phyloP scores from a whole-genome alignment of 2,888 invertebrate genomes.

The Saturnia japonica region DNA sequence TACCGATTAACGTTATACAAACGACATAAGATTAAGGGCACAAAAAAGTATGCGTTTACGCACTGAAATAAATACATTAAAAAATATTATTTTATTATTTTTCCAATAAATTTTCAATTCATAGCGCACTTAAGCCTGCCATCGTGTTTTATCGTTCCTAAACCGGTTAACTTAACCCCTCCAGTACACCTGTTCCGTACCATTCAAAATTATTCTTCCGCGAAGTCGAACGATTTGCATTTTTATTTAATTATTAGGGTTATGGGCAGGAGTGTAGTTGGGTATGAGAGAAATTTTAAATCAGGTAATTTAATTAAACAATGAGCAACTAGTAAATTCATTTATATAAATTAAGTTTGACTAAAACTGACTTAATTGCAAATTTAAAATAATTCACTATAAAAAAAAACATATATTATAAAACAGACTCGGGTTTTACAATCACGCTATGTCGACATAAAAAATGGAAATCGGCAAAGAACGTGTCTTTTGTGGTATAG shows the following conservation, averaged over 20 bases:
- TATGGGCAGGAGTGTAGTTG: constrained; percentile 5
- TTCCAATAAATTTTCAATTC: constrained; percentile 37
- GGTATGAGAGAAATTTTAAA: not conserved
- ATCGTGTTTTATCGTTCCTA: constrained; percentile 36
- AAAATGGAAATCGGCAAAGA: too few species aligned
- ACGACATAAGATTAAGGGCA: constrained; percentile 28
- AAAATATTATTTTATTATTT: constrained; percentile 33
- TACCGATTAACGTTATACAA: not conserved
- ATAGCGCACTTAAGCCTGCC: constrained; percentile 34
- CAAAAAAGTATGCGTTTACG: constrained; percentile 31
- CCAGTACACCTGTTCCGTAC: constrained; percentile 67
- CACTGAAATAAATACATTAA: constrained; percentile 27
- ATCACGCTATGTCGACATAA: too few species aligned
- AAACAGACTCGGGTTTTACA: too few species aligned
- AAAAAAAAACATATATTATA: too few species aligned
- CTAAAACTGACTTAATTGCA: too few species aligned
- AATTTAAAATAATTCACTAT: too few species aligned
- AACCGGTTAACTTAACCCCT: constrained; percentile 56
- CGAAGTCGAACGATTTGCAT: constrained; percentile 46
- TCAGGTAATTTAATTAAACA: not conserved
- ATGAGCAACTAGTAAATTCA: not conserved
- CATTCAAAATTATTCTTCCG: constrained; percentile 72
- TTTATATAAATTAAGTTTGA: too few species aligned
- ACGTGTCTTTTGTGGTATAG: too few species aligned
- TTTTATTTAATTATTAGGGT: constrained; percentile 42